Base-by-base conservation (phyloP, 2,888 invertebrate species). In the Sinelater perroti region DNA sequence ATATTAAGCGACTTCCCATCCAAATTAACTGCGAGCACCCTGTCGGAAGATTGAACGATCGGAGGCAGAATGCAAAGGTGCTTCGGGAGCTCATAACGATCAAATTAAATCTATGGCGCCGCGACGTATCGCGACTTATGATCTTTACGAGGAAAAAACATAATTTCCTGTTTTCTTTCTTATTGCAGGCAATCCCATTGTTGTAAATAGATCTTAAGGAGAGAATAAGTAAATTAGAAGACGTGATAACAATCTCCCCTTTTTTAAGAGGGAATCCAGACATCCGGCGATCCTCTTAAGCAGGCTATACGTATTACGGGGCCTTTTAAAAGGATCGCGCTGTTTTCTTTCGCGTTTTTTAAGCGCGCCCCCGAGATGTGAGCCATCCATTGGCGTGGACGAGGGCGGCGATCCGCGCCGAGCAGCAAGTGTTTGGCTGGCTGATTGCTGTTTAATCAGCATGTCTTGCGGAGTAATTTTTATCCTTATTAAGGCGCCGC, bases 201-300 rank as follows among this genome's bases (percentile, higher is more conserved):
- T 77, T 76, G 87, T 87, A 87, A 87, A 87, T 87, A 87, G 86
- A 86, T 85, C 84, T 83, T 83, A 83, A 84, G 84, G 83, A 84
- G 83, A 84, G 85, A 85, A 87, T 87, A 87, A 88, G 87, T 87
- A 87, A 88, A 88, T 88, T 87, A 87, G 87, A 86, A 85, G 83
- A 84, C 83, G 85, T 84, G 87, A 88, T 88, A 87, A 85, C 85
- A 83, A 87, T 87, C 87, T 86, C 85, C 86, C 86, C 85, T 81
- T 82, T 81, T 81, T 83, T 69, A 69, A 68, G 68, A 71, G 69
- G 71, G 72, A 74, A 76, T 75, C 71, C 70, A 73, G 75, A 72
- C 72, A 68, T 70, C 67, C 67, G 67, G 66, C 65, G 68, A 70
- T 70, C 70, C 67, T 66, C 66, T 69, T 70, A 69, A 67, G 64